These are phyloP conservation scores for Conomelus anceps DNA, from an alignment of 2,888 invertebrate genomes.

Conservation along the genomic window DNA sequence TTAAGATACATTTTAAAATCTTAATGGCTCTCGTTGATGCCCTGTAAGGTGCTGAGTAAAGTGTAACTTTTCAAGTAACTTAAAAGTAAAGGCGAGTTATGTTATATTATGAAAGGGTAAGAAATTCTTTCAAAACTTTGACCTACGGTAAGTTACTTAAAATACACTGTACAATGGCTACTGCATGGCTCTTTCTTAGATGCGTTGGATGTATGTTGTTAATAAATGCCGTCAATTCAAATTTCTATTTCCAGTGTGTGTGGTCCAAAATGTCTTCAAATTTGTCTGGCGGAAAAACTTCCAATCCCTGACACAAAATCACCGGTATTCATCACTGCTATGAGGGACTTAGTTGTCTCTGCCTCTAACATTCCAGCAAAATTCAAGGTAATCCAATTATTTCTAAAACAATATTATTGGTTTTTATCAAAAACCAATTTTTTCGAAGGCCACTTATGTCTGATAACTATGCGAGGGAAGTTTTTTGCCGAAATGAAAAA, in stretches of 20 bases:
- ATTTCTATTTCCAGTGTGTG: slow-evolving; percentile 56
- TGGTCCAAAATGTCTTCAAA: slow-evolving; percentile 72
- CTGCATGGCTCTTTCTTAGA: too few species aligned
- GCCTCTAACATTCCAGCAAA: slow-evolving; percentile 50
- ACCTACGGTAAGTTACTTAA: too few species aligned
- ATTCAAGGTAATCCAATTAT: slow-evolving; percentile 43
- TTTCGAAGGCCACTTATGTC: not conserved
- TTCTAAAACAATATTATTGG: not conserved
- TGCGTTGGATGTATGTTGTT: not conserved
- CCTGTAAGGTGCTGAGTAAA: too few species aligned
- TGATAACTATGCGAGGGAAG: not conserved
- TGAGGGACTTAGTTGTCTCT: slow-evolving; percentile 63
- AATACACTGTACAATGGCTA: too few species aligned
- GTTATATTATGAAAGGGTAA: too few species aligned
- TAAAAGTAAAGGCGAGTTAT: too few species aligned
- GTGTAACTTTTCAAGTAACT: too few species aligned
- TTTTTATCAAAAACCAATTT: not conserved
- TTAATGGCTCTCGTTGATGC: too few species aligned
- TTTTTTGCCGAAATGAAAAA: not conserved
- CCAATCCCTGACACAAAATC: slow-evolving; percentile 66
- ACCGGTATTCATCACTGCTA: slow-evolving; percentile 75
- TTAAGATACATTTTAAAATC: too few species aligned
- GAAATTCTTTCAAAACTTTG: too few species aligned
- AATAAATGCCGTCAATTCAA: not conserved
- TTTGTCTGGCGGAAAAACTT: slow-evolving; percentile 62